A percentile compares a stretch with the other conserved stretches of the same genome.
These are phyloP conservation scores for Todiramphus saurophagus DNA, from an alignment of 2,113 vertebrate species.

Conservation along the genomic window DNA sequence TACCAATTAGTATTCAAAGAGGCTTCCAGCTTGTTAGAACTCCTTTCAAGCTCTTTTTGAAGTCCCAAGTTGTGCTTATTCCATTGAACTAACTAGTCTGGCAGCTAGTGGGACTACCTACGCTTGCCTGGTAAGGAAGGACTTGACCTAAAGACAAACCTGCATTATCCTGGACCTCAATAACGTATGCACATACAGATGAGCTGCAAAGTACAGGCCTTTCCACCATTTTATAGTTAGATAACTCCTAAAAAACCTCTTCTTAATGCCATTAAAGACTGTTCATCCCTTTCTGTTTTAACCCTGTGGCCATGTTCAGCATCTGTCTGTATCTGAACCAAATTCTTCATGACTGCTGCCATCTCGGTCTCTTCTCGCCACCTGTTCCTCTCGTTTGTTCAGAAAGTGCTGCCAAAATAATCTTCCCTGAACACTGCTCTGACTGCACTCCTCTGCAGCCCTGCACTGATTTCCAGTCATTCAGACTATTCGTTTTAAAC, in stretches of 20 bases:
- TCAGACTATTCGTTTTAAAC: not conserved
- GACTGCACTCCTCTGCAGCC: not conserved
- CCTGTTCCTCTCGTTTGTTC: not conserved
- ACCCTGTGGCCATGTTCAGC: not conserved
- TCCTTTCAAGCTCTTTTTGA: not conserved
- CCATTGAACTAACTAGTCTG: not conserved
- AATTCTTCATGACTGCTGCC: not conserved
- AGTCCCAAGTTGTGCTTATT: not conserved
- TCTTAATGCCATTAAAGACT: not conserved
- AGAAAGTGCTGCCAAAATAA: not conserved
- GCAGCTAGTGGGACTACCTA: not conserved
- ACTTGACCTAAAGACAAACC: not conserved
- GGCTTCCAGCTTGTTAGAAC: not conserved
- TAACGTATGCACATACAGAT: not conserved
- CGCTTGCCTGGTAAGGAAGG: not conserved
- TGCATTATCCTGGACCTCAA: not conserved
- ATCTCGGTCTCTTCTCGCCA: not conserved
- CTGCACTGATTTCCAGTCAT: not conserved
- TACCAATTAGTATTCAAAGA: not conserved
- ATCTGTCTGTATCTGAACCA: rapidly evolving
- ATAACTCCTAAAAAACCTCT: not conserved
- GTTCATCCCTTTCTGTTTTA: not conserved
- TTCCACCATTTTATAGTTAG: not conserved
- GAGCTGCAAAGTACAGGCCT: not conserved
- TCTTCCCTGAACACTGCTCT: not conserved